Evolutionary conservation across 2,113 vertebrate genomes (phyloP).

Genomic region (Micronycteris hirsuta): DNA sequence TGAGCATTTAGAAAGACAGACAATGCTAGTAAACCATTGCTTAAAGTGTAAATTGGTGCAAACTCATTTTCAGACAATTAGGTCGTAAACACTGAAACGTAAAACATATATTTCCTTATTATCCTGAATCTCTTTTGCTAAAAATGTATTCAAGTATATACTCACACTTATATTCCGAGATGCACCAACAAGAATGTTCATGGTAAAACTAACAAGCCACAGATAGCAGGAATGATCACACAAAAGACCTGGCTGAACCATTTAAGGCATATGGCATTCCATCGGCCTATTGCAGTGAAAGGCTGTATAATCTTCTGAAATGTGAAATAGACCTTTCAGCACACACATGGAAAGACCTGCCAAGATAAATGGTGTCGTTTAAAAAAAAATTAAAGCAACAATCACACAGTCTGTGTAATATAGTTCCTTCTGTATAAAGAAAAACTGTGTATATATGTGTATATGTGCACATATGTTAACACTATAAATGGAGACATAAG

Average conservation of each 20-base stretch:
- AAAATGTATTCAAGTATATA: neutral
- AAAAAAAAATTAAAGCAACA: neutral
- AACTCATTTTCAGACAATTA: neutral
- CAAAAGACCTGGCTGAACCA: neutral
- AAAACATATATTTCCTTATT: neutral
- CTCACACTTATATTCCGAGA: neutral
- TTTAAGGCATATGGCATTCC: neutral
- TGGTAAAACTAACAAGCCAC: neutral
- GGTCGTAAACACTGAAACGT: neutral
- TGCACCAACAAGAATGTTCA: neutral
- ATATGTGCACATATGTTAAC: neutral
- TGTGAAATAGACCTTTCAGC: neutral
- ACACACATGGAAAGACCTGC: neutral
- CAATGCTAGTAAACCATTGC: neutral
- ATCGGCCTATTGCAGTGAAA: neutral
- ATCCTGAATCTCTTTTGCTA: neutral
- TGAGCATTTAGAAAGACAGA: neutral
- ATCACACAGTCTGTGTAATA: neutral
- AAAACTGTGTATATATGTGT: neutral
- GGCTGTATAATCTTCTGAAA: neutral
- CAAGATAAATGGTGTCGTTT: neutral
- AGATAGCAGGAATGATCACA: neutral
- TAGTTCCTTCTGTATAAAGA: neutral
- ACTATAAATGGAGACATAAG: neutral
- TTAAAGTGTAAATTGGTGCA: neutral